Evolutionary conservation across 1,140 invertebrate genomes (phyloP), one percentile per base, ranked within the genome.

Genomic region (Coelopa frigida): DNA sequence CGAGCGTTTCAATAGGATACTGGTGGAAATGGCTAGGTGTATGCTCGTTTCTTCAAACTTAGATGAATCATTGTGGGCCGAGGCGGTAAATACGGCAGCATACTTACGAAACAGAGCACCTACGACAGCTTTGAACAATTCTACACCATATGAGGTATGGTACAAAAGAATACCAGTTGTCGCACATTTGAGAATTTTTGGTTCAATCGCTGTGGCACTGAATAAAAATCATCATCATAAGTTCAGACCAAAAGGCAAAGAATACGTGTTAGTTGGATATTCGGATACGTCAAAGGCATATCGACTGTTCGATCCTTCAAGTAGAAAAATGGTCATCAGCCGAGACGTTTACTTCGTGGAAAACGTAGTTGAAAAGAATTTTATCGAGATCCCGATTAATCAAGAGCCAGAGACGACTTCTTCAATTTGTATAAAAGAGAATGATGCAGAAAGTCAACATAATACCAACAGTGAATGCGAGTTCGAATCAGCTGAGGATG

Each of bases 191-290:
- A 44, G 51, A 48, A 50, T 56, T 44, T 61, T 58, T 51, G 53
- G 61, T 22, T 57, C 50, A 37, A 43, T 51, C 32, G 56, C 53
- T 17, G 58, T 57, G 24, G 61, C 62, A 0, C 63, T 68, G 24
- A 48, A 73, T 44, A 70, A 38, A 55, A 66, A n/a, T 31, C 58
- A 45, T 39, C 61, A 64, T n/a, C 45, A 56, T 5, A 72, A 71
- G 51, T 49, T 66, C 45, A 58, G 58, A 48, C 42, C 55, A 31
- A 70, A 71, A 46, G 52, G 56, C 32, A 55, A 59, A 40, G 41
- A 49, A 40, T 57, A 53, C 14, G 55, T 70, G 3, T 70, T 76
- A 49, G 65, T 75, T 21, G 72, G 73, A 3, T 76, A 74, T 46
- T 61, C 62, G 44, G 53, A 49, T 17, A 50, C 57, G 5, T 51